Evolutionary conservation across 2,113 vertebrate genomes (phyloP).

Genomic region (Pycnonotus jocosus): DNA sequence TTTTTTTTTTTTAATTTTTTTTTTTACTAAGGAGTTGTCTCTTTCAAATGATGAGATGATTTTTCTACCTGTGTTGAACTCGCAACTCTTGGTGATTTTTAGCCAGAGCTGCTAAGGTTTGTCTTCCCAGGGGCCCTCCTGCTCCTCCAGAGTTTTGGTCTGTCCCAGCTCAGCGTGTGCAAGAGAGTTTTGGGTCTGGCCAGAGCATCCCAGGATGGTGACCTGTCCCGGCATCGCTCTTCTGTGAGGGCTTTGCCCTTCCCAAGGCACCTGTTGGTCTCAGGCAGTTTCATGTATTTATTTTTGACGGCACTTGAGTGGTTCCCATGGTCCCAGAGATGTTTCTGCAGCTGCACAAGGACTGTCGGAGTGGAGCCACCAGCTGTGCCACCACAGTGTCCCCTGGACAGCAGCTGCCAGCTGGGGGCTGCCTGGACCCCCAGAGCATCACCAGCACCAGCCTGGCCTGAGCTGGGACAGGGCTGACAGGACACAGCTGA

Average conservation of each 20-base stretch:
- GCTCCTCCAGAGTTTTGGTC: not conserved
- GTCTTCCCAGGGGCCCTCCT: not conserved
- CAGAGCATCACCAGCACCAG: not conserved
- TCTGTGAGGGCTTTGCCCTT: not conserved
- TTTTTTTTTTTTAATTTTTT: not conserved
- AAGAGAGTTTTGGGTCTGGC: not conserved
- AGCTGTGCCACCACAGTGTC: not conserved
- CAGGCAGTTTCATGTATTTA: slow-evolving; percentile 48
- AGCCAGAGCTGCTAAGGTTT: not conserved
- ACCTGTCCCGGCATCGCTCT: not conserved
- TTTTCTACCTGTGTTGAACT: slow-evolving; percentile 32
- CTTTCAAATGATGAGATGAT: not conserved
- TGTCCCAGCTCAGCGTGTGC: not conserved
- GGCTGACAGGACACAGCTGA: not conserved
- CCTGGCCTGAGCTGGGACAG: not conserved
- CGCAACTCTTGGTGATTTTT: not conserved
- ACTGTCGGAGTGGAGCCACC: accelerated
- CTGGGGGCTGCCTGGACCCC: accelerated
- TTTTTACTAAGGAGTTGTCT: not conserved
- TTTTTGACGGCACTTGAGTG: slow-evolving; percentile 47
- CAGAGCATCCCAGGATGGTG: not conserved
- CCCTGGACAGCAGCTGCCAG: not conserved
- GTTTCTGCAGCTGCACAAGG: not conserved
- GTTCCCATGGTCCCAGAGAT: not conserved
- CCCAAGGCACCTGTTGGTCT: not conserved